A percentile compares a stretch with the other conserved stretches of the same genome.
Evolutionary conservation across 2,113 vertebrate genomes (phyloP).

Genomic region (Caretta caretta): DNA sequence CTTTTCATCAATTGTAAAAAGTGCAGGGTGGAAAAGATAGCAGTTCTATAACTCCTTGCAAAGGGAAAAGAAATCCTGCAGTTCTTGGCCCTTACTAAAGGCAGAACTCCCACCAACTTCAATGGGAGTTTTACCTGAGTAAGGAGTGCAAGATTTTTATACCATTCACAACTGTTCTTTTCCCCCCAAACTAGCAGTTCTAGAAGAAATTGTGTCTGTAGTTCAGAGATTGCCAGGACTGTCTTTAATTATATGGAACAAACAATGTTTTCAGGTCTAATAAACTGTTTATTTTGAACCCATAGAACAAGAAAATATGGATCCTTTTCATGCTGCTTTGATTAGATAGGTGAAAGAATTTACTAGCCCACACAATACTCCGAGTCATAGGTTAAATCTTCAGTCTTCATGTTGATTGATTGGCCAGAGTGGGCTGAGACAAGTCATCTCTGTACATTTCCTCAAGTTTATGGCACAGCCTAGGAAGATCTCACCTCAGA

Average conservation of each 20-base stretch:
- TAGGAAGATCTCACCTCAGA: neutral
- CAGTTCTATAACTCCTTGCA: neutral
- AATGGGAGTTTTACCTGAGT: neutral
- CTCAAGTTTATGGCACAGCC: neutral
- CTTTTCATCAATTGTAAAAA: neutral
- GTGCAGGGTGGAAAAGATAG: neutral
- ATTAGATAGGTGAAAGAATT: neutral
- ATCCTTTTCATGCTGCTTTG: neutral
- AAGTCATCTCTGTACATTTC: too few relatives aligned
- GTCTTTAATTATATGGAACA: neutral
- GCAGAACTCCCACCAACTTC: neutral
- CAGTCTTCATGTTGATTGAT: too few relatives aligned
- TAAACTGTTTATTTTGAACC: neutral
- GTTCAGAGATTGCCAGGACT: neutral
- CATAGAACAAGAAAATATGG: neutral
- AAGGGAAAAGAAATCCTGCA: neutral
- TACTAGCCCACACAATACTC: too few relatives aligned
- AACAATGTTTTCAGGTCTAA: neutral
- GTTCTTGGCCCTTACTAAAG: neutral
- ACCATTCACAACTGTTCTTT: neutral
- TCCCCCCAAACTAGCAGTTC: neutral
- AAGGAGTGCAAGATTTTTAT: neutral
- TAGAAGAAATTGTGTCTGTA: neutral
- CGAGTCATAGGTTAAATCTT: neutral
- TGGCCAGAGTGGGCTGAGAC: neutral